These are phyloP conservation scores for Dicyrtomina minuta DNA, from an alignment of 2,888 invertebrate species.

Conservation along the genomic window DNA sequence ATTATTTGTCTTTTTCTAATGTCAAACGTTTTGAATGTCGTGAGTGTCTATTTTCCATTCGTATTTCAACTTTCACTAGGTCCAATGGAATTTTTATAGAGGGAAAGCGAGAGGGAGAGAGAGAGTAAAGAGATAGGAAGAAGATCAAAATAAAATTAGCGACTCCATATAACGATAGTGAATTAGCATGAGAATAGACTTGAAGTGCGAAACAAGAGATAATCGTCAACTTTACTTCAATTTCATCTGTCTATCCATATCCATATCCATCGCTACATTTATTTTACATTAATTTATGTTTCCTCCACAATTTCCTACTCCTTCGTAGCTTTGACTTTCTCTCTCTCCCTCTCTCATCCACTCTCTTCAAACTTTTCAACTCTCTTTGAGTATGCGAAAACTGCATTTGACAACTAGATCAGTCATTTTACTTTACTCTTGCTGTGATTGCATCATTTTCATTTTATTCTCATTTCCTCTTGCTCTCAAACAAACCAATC, in stretches of 20 bases:
- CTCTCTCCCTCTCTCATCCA: slow-evolving; percentile 6
- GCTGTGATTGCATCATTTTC: slow-evolving; percentile 16
- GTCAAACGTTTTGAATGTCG: no score
- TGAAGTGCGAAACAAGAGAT: slow-evolving; percentile 36
- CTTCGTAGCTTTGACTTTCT: background rate
- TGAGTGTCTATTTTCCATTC: no score
- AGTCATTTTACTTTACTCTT: slow-evolving; percentile 25
- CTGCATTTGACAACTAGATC: slow-evolving; percentile 33
- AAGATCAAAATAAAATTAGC: slow-evolving; percentile 26
- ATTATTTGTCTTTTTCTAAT: no score
- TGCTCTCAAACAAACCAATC: background rate
- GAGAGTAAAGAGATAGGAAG: slow-evolving; percentile 19
- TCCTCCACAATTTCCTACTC: background rate
- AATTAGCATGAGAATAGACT: slow-evolving; percentile 43
- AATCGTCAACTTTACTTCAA: slow-evolving; percentile 19
- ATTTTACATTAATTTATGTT: no score
- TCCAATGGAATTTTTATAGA: background rate
- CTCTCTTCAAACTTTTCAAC: slow-evolving; percentile 11
- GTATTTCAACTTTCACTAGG: no score
- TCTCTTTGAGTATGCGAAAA: slow-evolving; percentile 19
- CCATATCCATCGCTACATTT: no score
- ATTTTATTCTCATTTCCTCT: slow-evolving; percentile 3
- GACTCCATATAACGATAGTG: slow-evolving; percentile 6
- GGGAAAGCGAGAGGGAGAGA: background rate
- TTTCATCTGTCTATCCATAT: background rate